Conservation (phyloP, 2,888 invertebrate genomes). For the Cryptosula pallasiana region DNA sequence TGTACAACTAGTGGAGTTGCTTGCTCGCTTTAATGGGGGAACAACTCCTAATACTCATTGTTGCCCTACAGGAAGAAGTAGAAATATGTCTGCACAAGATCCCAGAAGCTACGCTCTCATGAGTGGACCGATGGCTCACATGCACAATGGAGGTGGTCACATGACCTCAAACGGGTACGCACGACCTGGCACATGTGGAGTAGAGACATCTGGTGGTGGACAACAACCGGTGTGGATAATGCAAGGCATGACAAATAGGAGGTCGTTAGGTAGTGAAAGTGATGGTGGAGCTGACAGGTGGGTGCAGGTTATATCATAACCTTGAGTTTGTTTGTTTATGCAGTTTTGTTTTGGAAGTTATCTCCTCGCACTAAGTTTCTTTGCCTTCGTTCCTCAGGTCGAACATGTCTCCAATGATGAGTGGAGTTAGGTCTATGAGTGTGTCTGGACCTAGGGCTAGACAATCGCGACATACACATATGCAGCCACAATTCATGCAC, state of each 20-base stretch:
- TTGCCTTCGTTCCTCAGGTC: not conserved
- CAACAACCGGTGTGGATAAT: conserved; percentile 10
- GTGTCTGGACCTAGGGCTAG: not conserved
- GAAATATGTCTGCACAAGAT: not conserved
- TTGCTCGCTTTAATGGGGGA: not conserved
- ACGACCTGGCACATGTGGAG: not conserved
- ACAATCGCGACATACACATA: not conserved
- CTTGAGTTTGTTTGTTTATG: not conserved
- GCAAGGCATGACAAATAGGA: conserved; percentile 1
- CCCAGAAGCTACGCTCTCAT: not conserved
- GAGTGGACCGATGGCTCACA: not conserved
- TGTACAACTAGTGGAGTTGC: not conserved
- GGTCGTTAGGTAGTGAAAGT: conserved; percentile 13
- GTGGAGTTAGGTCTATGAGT: not conserved
- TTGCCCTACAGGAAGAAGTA: not conserved
- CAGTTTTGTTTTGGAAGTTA: no score
- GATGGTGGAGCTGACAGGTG: not conserved
- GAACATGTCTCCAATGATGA: not conserved
- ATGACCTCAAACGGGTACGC: not conserved
- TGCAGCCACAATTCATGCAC: not conserved
- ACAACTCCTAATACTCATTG: not conserved
- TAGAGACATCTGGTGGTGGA: not conserved
- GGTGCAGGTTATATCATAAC: not conserved
- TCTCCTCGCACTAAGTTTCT: no score
- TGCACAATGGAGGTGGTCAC: not conserved